Percentiles rank a stretch among this genome's conserved stretches.
Conservation (phyloP, 2,888 invertebrate species). For the Himalopsyche kuldschensis region DNA sequence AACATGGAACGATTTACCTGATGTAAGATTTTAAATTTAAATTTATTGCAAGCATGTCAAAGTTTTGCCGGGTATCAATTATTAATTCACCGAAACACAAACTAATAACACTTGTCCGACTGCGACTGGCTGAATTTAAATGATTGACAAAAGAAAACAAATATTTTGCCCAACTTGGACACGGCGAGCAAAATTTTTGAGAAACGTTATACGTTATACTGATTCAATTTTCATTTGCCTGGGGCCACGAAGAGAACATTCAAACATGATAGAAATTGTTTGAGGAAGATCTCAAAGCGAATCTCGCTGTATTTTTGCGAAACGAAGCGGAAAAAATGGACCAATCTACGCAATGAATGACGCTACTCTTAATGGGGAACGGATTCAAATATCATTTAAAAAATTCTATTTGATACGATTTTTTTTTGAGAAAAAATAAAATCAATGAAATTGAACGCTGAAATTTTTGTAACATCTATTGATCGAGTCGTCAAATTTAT, state of each 20-base stretch:
- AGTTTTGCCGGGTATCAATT: too few relatives aligned
- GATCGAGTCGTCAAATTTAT: too few relatives aligned
- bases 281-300: background rate
- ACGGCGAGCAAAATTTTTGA: background rate
- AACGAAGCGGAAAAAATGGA: background rate
- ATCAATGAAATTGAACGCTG: too few relatives aligned
- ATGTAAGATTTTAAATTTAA: too few relatives aligned
- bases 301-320: background rate
- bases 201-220: background rate
- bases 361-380: background rate
- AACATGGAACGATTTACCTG: too few relatives aligned
- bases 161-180: background rate
- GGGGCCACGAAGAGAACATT: background rate
- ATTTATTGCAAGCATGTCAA: too few relatives aligned
- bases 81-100: too few relatives aligned
- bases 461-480: too few relatives aligned
- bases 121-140: too few relatives aligned
- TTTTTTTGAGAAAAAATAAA: too few relatives aligned
- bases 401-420: background rate
- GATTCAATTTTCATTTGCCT: background rate
- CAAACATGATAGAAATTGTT: background rate
- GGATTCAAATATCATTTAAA: background rate
- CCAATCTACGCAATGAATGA: background rate
- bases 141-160: too few relatives aligned
- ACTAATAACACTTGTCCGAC: too few relatives aligned